phyloP scores from a whole-genome alignment of 2,113 vertebrate genomes.

The Saguinus imperator region DNA sequence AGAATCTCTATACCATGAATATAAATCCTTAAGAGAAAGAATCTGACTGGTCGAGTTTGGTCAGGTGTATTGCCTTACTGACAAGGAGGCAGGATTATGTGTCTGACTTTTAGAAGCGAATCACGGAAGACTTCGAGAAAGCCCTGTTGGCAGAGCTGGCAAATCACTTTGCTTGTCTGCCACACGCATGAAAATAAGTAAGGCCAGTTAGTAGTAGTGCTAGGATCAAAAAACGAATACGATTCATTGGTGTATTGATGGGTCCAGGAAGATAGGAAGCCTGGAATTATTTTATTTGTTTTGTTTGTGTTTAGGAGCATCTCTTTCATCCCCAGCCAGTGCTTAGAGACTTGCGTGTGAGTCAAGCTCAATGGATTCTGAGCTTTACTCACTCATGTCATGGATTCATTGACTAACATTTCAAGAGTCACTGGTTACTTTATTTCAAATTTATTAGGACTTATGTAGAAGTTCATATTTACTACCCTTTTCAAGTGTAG shows the following conservation, averaged over 20 bases:
- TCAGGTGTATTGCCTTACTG: background rate
- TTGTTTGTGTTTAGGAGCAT: background rate
- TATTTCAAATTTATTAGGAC: background rate
- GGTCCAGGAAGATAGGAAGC: background rate
- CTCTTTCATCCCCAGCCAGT: background rate
- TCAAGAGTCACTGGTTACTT: background rate
- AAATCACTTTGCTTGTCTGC: background rate
- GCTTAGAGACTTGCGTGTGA: background rate
- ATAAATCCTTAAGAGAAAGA: background rate
- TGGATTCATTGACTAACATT: background rate
- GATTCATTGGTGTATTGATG: too few species aligned
- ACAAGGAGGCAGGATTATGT: background rate
- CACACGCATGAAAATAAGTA: background rate
- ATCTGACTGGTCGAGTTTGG: background rate
- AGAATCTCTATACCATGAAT: background rate
- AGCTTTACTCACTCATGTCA: background rate
- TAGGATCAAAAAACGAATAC: background rate
- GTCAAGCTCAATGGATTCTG: background rate
- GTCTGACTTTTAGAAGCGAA: background rate
- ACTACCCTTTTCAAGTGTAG: background rate
- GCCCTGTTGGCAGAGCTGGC: rapidly evolving
- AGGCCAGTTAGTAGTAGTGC: background rate
- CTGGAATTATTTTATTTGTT: background rate
- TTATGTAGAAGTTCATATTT: background rate
- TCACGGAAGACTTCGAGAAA: background rate